Evolutionary conservation across 2,113 vertebrate species (phyloP).

Genomic region (Pterocles gutturalis): DNA sequence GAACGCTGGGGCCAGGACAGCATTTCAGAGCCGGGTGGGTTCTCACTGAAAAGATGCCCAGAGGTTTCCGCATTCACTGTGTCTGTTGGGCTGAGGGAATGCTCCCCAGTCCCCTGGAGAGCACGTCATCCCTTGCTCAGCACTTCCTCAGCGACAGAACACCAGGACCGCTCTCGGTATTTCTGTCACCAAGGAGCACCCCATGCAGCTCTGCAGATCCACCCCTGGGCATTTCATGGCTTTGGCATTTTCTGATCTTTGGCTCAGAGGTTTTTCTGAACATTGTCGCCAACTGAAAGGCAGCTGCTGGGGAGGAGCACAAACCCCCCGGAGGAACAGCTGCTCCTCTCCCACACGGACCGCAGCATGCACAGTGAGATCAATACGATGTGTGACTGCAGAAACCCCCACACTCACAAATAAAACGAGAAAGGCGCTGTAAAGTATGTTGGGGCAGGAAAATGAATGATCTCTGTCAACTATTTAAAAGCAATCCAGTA

Average conservation of each 20-base stretch:
- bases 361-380: background rate
- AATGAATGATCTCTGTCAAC: constrained; percentile 70
- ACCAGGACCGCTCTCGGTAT: rapidly evolving
- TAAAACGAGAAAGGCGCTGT: background rate
- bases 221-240: background rate
- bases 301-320: background rate
- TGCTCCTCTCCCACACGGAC: background rate
- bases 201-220: background rate
- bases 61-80: background rate
- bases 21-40: background rate
- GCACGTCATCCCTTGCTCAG: background rate
- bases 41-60: background rate
- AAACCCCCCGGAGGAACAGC: background rate
- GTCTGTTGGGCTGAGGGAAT: background rate
- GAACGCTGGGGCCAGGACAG: background rate
- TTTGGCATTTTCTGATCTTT: background rate
- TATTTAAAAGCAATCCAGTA: constrained; percentile 75
- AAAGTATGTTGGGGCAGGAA: constrained; percentile 47
- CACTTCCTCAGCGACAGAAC: rapidly evolving
- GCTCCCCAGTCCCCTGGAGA: background rate
- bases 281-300: background rate
- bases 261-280: background rate
- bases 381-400: background rate
- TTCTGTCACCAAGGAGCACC: background rate
- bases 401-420: background rate